phyloP scores from a whole-genome alignment of 2,797 vertebrate species.

The Phoebastria nigripes region DNA sequence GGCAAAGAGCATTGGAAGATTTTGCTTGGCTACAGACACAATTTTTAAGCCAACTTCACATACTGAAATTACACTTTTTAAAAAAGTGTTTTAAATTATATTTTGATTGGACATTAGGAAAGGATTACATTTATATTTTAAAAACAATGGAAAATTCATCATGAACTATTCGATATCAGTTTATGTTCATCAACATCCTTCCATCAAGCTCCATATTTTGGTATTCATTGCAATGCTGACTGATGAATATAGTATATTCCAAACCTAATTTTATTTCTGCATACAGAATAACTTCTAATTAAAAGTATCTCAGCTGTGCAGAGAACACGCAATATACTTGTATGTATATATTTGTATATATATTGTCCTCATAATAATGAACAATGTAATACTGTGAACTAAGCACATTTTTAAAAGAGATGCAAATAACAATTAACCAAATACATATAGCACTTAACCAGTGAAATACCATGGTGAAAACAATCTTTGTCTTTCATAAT shows the following conservation, averaged over 20 bases:
- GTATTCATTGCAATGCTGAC: not conserved
- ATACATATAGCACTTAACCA: not conserved
- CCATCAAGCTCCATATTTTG: not conserved
- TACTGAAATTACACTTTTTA: fast-evolving
- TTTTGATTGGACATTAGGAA: not conserved
- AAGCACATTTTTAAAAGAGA: not conserved
- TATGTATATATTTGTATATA: not conserved
- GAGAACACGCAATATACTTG: not conserved
- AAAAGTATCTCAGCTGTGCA: not conserved
- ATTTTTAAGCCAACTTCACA: not conserved
- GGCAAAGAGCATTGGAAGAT: not conserved
- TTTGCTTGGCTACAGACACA: not conserved
- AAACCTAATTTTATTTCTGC: not conserved
- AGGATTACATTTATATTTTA: not conserved
- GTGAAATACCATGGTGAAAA: not conserved
- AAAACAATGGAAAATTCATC: not conserved
- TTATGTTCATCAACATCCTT: not conserved
- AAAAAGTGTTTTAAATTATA: not conserved
- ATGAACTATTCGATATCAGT: not conserved
- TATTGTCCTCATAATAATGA: not conserved
- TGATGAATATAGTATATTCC: not conserved
- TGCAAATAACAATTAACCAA: not conserved
- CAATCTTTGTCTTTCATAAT: not conserved
- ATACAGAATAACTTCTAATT: not conserved
- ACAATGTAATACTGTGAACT: not conserved